Evolutionary conservation across 1,140 invertebrate species (phyloP), one percentile per base, ranked within the genome.

Genomic region (Tetramorium parvispinum): DNA sequence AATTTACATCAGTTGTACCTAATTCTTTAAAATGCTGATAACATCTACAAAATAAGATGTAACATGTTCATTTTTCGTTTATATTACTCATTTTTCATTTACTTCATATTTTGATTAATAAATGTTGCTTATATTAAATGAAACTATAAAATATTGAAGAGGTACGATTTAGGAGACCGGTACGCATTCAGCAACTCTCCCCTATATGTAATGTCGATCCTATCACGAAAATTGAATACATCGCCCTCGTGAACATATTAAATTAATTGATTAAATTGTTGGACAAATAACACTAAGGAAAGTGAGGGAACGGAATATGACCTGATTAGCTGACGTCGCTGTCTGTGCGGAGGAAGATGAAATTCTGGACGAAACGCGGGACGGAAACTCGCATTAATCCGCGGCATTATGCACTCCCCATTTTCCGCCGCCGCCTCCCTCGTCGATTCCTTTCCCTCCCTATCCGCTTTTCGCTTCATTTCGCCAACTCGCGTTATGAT

Each of bases 391-490:
- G 71, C 83, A 89, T 89, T 89, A 89, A 89, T 89, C 85, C 55
- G 71, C n/a, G 57, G 63, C 63, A 57, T 65, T 63, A 32, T 77
- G 77, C 82, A 65, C 43, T 66, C 40, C 43, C 16, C 82, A 11
- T 76, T 71, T 57, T 66, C 63, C 63, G 55, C 32, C 18, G 10
- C n/a, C 13, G 21, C 63, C 21, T 73, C 46, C 16, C n/a, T 55
- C 61, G 43, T 86, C 21, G n/a, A 1, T 40, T 32, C 57, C 46
- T 68, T 65, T 76, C 24, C 37, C 49, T 61, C 53, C 32, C 88
- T 89, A 89, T 83, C 65, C 87, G 51, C 55, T 87, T 89, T 87
- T 89, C 88, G 77, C 85, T 78, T 89, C 88, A 87, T 89, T 89
- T 89, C 77, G 70, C 88, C 86, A 55, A 75, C 57, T 79, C 70